Conservation (phyloP, 2,113 vertebrate genomes). For the Rafetus swinhoei region DNA sequence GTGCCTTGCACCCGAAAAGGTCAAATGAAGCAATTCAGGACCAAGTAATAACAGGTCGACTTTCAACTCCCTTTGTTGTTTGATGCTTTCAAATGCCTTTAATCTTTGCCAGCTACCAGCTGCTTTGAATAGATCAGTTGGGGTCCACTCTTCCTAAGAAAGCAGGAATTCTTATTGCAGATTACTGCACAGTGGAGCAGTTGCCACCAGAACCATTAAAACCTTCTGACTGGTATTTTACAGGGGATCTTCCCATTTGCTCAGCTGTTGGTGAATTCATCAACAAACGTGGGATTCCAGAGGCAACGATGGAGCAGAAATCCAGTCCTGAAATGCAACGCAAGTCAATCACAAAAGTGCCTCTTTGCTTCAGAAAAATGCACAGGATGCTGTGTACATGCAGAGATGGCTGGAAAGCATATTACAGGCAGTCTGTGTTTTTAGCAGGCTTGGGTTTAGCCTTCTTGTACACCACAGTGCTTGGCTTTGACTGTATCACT, state of each 20-base stretch:
- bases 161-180: neutral
- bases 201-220: neutral
- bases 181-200: neutral
- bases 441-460: slow-evolving; percentile 83
- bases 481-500: slow-evolving; percentile 86
- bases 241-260: slow-evolving; percentile 37
- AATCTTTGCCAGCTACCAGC: neutral
- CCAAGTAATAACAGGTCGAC: neutral
- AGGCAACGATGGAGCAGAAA: neutral
- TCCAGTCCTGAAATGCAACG: neutral
- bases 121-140: neutral
- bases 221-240: slow-evolving; percentile 24
- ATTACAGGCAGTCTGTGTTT: slow-evolving; percentile 81
- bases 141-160: neutral
- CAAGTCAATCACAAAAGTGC: slow-evolving; percentile 40
- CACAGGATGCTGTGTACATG: slow-evolving; percentile 74
- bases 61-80: neutral
- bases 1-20: neutral
- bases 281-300: neutral
- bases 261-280: slow-evolving; percentile 11
- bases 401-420: slow-evolving; percentile 79
- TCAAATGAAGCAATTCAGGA: neutral
- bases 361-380: slow-evolving; percentile 68
- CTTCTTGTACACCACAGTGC: slow-evolving; percentile 84
- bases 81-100: neutral